Percentiles rank a stretch among this genome's conserved stretches.
phyloP scores from a whole-genome alignment of 2,888 invertebrate genomes.

The Adelphocoris suturalis region DNA sequence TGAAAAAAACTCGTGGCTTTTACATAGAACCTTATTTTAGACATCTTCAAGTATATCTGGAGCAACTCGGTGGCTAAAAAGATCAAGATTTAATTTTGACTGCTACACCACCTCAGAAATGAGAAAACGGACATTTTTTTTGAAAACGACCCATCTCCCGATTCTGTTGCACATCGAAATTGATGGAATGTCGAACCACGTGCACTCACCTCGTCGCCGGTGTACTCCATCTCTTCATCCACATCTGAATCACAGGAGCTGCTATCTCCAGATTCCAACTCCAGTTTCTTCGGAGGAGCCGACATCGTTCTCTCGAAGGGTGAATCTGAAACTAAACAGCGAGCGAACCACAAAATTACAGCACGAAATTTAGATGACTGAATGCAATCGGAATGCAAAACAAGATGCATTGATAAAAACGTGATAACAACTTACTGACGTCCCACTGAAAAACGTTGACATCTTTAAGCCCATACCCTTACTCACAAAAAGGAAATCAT shows the following conservation, averaged over 20 bases:
- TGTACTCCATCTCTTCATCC: conserved; percentile 81
- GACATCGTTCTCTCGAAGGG: conserved; percentile 72
- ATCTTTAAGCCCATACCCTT: background rate
- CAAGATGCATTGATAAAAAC: background rate
- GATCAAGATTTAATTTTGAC: no score
- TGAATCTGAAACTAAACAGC: background rate
- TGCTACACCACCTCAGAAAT: no score
- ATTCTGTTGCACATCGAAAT: no score
- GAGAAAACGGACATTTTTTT: no score
- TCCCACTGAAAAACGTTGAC: background rate
- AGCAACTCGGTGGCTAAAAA: no score
- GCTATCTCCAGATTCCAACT: conserved; percentile 72
- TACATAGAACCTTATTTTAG: no score
- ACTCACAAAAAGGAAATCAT: no score
- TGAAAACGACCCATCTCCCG: no score
- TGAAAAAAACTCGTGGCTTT: no score
- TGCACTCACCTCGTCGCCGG: conserved; percentile 80
- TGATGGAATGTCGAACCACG: conserved; percentile 8
- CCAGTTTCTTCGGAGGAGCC: conserved; percentile 75
- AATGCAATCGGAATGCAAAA: conserved; percentile 16
- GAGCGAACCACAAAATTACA: background rate
- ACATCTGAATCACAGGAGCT: conserved; percentile 74
- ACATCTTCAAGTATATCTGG: no score
- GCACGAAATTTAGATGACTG: background rate
- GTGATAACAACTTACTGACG: background rate